Conservation (phyloP, 2,113 vertebrate genomes). For the Cavia aperea region DNA sequence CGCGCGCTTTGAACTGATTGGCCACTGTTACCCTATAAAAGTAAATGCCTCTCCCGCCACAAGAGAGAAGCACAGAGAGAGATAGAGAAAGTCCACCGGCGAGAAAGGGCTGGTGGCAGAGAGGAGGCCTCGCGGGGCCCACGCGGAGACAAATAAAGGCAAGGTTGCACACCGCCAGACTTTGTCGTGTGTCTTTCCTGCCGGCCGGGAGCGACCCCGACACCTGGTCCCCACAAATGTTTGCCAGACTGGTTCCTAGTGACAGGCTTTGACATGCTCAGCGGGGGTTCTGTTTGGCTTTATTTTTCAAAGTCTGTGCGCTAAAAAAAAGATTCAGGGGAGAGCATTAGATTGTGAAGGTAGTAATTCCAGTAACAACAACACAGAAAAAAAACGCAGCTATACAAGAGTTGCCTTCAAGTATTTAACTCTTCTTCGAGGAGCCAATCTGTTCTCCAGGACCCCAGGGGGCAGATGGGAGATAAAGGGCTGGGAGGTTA, state of each 20-base stretch:
- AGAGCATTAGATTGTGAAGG: too few species aligned
- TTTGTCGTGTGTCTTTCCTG: too few species aligned
- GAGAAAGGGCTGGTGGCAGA: too few species aligned
- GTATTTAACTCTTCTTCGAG: not conserved
- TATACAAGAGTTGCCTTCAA: not conserved
- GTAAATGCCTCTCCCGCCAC: too few species aligned
- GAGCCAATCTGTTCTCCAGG: not conserved
- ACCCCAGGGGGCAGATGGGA: not conserved
- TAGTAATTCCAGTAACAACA: not conserved
- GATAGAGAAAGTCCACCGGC: too few species aligned
- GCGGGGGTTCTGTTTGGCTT: not conserved
- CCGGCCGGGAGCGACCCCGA: too few species aligned
- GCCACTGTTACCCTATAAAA: too few species aligned
- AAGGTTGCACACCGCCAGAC: too few species aligned
- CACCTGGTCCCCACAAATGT: not conserved
- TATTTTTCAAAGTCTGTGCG: not conserved
- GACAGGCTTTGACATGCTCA: not conserved
- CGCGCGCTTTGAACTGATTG: too few species aligned
- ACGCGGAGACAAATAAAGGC: too few species aligned
- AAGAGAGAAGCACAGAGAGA: too few species aligned
- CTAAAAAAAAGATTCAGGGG: not conserved
- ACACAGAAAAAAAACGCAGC: not conserved
- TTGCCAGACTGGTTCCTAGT: not conserved
- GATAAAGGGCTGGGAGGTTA: not conserved
- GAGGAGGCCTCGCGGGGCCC: too few species aligned